Base-by-base conservation (phyloP, 2,113 vertebrate species). In the Nanger granti region DNA sequence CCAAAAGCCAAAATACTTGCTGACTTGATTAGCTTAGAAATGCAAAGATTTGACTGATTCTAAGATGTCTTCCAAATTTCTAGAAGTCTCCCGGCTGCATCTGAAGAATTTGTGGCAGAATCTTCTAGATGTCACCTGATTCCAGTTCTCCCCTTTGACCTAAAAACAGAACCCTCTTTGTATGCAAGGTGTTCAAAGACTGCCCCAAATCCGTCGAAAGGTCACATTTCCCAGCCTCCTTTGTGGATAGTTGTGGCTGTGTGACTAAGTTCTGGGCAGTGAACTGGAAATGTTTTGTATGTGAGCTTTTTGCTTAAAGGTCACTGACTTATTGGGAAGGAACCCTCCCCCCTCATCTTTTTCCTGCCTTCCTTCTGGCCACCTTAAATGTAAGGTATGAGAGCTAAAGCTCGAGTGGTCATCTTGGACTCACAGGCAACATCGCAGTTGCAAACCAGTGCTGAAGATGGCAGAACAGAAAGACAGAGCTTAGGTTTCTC, bases 21-120 rank as follows among this genome's bases (percentile, higher is more conserved):
- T 52, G 13, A 24, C 62, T 96, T 44, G 49, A 55, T 76, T 60
- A 44, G 34, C 85, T 20, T 79, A 41, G 29, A 92, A 97, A 91
- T 20, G 4, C 29, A 41, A 91, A 95, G 76, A 85, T 69, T 66
- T 93, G 80, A 26, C 49, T 80, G 54, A 87, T 95, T 97, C 87
- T 7, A 87, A 83, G 59, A 44, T 92, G 44, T 87, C 93, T 94
- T 94, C 88, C 49, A 86, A 88, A 52, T 62, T 93, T 94, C 86
- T 86, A 89, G 64, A 44, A 47, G 88, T 80, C 34, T 87, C 24
- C 86, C 17, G 41, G 62, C 73, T 93, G n/a, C 12, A 15, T 69
- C 47, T 84, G 84, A 88, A 55, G 12, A 10, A 28, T 49, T 49
- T 60, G 62, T 57, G 54, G 37, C 64, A 93, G n/a, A 95, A 8